Evolutionary conservation across 2,888 invertebrate species (phyloP).

Genomic region (Cheilosia impressa): DNA sequence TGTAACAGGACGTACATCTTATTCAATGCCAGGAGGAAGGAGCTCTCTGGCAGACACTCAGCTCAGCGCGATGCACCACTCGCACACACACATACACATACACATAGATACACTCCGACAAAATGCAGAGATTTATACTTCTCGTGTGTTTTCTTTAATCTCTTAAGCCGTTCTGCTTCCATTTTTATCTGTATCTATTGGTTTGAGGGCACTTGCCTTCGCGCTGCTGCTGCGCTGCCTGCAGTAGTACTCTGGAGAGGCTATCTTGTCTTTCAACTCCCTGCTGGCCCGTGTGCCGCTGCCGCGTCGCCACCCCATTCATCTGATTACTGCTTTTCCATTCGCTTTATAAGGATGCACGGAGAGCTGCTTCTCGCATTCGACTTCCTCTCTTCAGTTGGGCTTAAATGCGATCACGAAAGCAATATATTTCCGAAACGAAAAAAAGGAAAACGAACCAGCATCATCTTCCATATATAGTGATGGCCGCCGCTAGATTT

Average conservation of each 20-base stretch:
- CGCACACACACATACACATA: conserved; percentile 30
- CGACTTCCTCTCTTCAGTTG: conserved; percentile 67
- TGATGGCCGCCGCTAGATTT: conserved; percentile 49
- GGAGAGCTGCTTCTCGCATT: conserved; percentile 46
- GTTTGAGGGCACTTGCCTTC: conserved; percentile 65
- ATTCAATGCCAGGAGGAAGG: conserved; percentile 71
- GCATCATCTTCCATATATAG: conserved; percentile 52
- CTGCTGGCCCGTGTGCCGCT: conserved; percentile 3
- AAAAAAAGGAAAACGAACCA: conserved; percentile 68
- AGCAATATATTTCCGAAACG: conserved; percentile 78
- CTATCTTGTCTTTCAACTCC: conserved; percentile 69
- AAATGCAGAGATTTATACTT: conserved; percentile 74
- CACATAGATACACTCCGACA: conserved; percentile 27
- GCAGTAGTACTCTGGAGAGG: conserved; percentile 61
- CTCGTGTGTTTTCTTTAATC: conserved; percentile 76
- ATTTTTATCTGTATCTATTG: conserved; percentile 73
- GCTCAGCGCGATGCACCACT: conserved; percentile 21
- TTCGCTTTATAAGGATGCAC: conserved; percentile 47
- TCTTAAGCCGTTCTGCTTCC: conserved; percentile 75
- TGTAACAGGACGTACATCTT: conserved; percentile 76
- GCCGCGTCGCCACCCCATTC: conserved; percentile 42
- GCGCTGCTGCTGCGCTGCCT: conserved; percentile 36
- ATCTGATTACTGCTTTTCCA: conserved; percentile 71
- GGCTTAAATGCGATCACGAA: conserved; percentile 78
- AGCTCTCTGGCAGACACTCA: conserved; percentile 50